These are phyloP conservation scores for Rousettus leschenaultii DNA, from an alignment of 2,113 vertebrate genomes.

Conservation along the genomic window DNA sequence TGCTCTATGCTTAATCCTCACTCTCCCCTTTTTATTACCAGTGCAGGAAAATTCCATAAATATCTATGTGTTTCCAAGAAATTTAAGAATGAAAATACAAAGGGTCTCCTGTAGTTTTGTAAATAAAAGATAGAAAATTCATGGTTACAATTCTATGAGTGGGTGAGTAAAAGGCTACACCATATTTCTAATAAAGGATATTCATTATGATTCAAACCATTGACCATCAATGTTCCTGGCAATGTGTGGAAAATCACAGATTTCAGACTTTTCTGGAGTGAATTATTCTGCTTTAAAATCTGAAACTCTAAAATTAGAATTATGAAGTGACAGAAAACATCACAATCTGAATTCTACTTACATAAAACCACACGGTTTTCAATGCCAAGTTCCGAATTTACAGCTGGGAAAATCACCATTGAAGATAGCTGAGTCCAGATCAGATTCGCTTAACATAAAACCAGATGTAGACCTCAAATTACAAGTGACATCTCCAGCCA, in stretches of 20 bases:
- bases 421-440: constrained; percentile 23
- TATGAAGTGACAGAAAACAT: constrained; percentile 67
- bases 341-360: constrained; percentile 55
- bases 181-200: constrained; percentile 20
- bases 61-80: constrained; percentile 30
- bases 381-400: constrained; percentile 52
- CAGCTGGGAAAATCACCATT: constrained; percentile 35
- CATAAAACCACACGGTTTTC: constrained; percentile 39
- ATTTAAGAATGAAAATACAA: constrained; percentile 16
- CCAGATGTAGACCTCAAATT: constrained; percentile 33
- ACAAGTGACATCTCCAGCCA: constrained; percentile 22
- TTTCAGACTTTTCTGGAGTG: constrained; percentile 7
- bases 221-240: background rate
- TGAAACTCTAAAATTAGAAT: constrained; percentile 53
- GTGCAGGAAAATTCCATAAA: background rate
- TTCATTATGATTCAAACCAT: constrained; percentile 2
- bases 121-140: background rate
- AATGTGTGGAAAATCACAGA: background rate
- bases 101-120: background rate
- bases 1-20: background rate
- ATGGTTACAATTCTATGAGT: background rate
- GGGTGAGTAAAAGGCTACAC: background rate
- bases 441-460: constrained; percentile 41
- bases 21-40: background rate
- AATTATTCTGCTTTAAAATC: constrained; percentile 48